Evolutionary conservation across 2,797 vertebrate genomes (phyloP).

Genomic region (Sebastes vulpes): DNA sequence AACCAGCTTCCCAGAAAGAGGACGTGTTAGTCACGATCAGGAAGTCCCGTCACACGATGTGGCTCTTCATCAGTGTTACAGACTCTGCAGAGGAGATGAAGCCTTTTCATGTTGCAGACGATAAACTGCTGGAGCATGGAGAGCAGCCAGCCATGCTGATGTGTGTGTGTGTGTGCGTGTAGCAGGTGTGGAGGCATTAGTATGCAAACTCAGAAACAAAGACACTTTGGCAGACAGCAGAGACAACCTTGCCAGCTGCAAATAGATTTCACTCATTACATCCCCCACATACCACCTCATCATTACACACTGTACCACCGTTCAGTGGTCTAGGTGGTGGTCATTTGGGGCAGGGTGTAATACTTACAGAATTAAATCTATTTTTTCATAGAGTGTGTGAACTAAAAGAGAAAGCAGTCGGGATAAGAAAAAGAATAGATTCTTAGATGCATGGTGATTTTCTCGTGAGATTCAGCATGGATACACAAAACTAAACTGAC

Average conservation of each 20-base stretch:
- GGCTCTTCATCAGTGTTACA: slow-evolving; percentile 10
- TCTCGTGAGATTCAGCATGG: not conserved
- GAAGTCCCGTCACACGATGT: slow-evolving; percentile 8
- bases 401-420: slow-evolving; percentile 11
- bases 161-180: not conserved
- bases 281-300: slow-evolving; percentile 4
- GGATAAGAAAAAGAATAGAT: not conserved
- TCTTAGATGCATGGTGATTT: not conserved
- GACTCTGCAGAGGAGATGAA: not conserved
- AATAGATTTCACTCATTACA: slow-evolving; percentile 47
- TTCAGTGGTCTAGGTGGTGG: not conserved
- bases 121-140: slow-evolving; percentile 32
- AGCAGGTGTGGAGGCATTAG: slow-evolving; percentile 56
- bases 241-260: slow-evolving; percentile 49
- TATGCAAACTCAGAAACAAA: slow-evolving; percentile 57
- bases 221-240: slow-evolving; percentile 35
- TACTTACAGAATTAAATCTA: not conserved
- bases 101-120: slow-evolving; percentile 13
- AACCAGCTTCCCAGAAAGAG: not conserved
- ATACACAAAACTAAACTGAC: too few species aligned
- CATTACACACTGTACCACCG: not conserved
- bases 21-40: not conserved
- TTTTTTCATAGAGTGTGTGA: slow-evolving; percentile 16
- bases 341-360: not conserved
- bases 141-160: slow-evolving; percentile 24